Percentiles rank a stretch among this genome's conserved stretches.
Evolutionary conservation across 2,888 invertebrate species (phyloP).

Genomic region (Plebejus argus): DNA sequence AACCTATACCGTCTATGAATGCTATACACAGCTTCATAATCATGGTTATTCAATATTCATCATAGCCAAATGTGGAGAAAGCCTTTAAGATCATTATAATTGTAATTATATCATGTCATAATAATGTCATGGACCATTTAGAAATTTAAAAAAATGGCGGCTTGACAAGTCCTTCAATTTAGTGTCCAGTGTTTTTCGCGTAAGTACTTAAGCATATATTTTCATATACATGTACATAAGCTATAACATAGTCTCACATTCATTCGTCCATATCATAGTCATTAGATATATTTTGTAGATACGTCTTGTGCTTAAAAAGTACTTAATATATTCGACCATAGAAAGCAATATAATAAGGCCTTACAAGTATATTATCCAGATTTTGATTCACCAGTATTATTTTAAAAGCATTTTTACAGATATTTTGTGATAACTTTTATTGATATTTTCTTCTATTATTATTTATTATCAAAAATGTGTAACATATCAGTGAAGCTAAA

Average conservation of each 20-base stretch:
- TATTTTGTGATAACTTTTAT: slow-evolving; percentile 58
- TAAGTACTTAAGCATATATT: slow-evolving; percentile 12
- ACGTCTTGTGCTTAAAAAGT: slow-evolving; percentile 70
- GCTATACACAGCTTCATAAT: too few relatives aligned
- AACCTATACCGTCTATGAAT: too few relatives aligned
- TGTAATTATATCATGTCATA: too few relatives aligned
- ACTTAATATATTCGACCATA: slow-evolving; percentile 53
- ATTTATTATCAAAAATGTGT: slow-evolving; percentile 27
- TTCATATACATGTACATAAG: slow-evolving; percentile 22
- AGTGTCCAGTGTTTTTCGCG: background rate
- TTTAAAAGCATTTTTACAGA: slow-evolving; percentile 55
- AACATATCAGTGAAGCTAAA: slow-evolving; percentile 1
- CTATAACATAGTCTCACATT: slow-evolving; percentile 41
- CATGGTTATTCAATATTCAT: too few relatives aligned
- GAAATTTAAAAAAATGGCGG: background rate
- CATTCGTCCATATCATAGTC: slow-evolving; percentile 79
- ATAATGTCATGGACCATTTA: background rate
- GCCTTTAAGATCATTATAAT: too few relatives aligned
- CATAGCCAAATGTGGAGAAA: too few relatives aligned
- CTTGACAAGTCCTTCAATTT: background rate
- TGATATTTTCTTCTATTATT: slow-evolving; percentile 34
- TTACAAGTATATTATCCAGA: slow-evolving; percentile 51
- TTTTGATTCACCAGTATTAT: slow-evolving; percentile 63
- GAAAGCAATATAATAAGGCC: slow-evolving; percentile 68
- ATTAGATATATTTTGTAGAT: slow-evolving; percentile 60